Base-by-base conservation (phyloP, 2,888 invertebrate species). In the Scaptomyza polygonia region DNA sequence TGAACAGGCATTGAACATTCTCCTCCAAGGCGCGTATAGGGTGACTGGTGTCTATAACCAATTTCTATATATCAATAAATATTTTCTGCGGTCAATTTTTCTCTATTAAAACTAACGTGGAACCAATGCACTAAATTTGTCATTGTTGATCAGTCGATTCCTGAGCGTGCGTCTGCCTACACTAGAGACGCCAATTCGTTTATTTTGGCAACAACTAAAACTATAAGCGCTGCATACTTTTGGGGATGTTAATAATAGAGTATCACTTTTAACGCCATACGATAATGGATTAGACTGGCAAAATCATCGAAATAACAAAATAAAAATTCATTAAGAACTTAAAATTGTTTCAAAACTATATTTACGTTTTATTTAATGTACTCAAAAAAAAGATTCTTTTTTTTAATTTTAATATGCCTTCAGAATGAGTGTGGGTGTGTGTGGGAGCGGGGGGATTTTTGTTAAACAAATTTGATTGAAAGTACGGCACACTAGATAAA, bases 161-260 rank as follows among this genome's bases (percentile, higher is more conserved):
- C 99, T 99, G 83, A 99, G 93, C n/a, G 98, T 98, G 77, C 99
- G 94, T 44, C 98, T 93, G 11, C 99, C 99, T 1, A 99, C 98
- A 16, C 98, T 98, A 65, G 96, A 95, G 3, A 98, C 96, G 56
- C 99, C 99, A 49, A 99, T 96, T 12, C n/a, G n/a, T n/a, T n/a
- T n/a, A n/a, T n/a, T 1, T 21, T 21, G 21, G 11, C 4, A 30
- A 11, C 0, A 30, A 30, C 11, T 30, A 11, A 4, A 30, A 9
- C 12, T 11, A 30, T 30, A 0, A 11, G 3, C 12, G 14, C 14
- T 3, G 16, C 16, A 39, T 39, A 39, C 39, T 39, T 39, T 39
- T 16, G 16, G 16, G 16, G 39, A 39, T 39, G 0, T 9, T 0
- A 36, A 3, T 8, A 8, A 8, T 14, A 8, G 8, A 36, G 14